These are phyloP conservation scores for Tarsius wallacei DNA, from an alignment of 2,797 vertebrate species.

Conservation along the genomic window DNA sequence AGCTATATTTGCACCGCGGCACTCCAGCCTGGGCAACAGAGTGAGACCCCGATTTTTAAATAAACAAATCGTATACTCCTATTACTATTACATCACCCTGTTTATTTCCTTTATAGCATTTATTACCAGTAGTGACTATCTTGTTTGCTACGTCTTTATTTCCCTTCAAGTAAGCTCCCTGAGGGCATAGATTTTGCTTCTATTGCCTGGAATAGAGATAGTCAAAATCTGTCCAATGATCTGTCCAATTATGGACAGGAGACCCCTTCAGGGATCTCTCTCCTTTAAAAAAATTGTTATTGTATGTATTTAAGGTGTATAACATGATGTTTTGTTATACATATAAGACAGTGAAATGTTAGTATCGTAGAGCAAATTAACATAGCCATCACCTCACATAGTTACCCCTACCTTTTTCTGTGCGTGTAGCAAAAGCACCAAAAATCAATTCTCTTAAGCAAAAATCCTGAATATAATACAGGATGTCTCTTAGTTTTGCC, in stretches of 20 bases:
- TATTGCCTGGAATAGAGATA: background rate
- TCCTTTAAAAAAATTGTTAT: background rate
- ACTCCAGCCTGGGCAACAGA: background rate
- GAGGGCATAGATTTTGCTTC: background rate
- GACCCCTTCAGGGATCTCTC: background rate
- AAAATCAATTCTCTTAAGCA: background rate
- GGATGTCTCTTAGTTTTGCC: background rate
- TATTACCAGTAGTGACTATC: too few relatives aligned
- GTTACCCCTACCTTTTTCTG: background rate
- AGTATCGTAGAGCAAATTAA: background rate
- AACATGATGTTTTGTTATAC: too few relatives aligned
- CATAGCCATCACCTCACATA: background rate
- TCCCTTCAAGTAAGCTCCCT: too few relatives aligned
- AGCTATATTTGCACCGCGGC: background rate
- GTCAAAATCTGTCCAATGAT: background rate
- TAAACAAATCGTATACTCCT: background rate
- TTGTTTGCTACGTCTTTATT: too few relatives aligned
- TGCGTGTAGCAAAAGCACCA: background rate
- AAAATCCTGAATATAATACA: background rate
- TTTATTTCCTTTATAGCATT: too few relatives aligned
- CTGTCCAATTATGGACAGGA: background rate
- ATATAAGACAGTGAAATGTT: background rate
- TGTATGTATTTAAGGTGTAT: too few relatives aligned
- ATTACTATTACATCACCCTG: background rate
- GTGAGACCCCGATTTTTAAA: background rate